Conservation (phyloP, 2,888 invertebrate species). For the Empis livida region DNA sequence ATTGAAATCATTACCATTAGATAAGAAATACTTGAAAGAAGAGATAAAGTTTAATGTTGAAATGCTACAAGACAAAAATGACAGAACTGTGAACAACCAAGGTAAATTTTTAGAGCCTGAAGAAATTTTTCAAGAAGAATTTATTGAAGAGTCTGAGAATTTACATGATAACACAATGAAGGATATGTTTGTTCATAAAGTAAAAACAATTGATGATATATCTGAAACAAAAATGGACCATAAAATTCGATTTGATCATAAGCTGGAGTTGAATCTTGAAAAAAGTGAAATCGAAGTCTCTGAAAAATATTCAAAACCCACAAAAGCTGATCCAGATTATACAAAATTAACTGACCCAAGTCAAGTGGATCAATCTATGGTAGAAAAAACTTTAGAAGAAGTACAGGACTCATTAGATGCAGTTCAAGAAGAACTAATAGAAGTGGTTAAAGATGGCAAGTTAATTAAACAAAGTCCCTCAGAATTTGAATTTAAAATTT, state of each 20-base stretch:
- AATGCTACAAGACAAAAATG: neutral
- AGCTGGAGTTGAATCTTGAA: constrained; percentile 25
- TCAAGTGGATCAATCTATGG: constrained; percentile 42
- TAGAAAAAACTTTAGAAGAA: constrained; percentile 58
- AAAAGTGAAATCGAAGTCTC: constrained; percentile 33
- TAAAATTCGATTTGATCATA: constrained; percentile 13
- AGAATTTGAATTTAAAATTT: constrained; percentile 57
- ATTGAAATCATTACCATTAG: too few species aligned
- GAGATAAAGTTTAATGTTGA: too few species aligned
- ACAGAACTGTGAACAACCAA: neutral
- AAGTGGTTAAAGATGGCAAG: constrained; percentile 44
- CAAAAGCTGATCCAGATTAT: constrained; percentile 14
- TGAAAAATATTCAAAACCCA: constrained; percentile 22
- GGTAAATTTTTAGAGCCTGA: neutral
- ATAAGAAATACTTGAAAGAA: too few species aligned
- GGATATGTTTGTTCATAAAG: too few species aligned
- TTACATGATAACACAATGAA: too few species aligned
- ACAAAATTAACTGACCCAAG: constrained; percentile 28
- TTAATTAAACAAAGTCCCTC: constrained; percentile 59
- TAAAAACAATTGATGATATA: neutral
- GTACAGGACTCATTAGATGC: constrained; percentile 57
- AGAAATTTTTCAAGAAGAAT: constrained; percentile 7
- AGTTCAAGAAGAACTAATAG: constrained; percentile 55
- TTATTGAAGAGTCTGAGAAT: constrained; percentile 4
- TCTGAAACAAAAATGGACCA: constrained; percentile 1